Base-by-base conservation (phyloP, 1,140 invertebrate species). In the Tyrophagus putrescentiae region DNA sequence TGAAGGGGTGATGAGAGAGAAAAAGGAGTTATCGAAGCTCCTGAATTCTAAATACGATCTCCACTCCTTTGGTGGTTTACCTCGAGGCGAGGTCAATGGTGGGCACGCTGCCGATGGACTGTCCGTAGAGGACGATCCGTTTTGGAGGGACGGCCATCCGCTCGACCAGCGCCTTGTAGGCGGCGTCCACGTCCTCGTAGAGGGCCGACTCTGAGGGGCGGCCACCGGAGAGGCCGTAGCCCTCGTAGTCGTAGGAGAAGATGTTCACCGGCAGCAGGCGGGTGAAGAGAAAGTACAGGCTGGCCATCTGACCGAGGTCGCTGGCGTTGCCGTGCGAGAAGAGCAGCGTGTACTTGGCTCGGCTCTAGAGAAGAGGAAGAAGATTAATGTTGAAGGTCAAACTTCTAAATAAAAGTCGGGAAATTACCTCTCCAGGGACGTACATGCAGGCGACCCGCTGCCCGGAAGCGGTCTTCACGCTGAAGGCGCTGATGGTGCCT, bases 161-260 rank as follows among this genome's bases (percentile, higher is more conserved):
- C 45, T 65, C 66, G 33, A 71, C 67, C 25, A 78, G 62, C 27
- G 70, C 67, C 57, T 74, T 70, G 70, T 72, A 76, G 39, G 75
- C 78, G 11, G 75, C 75, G 64, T 75, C 71, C 63, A 78, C 73
- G 64, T 79, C 77, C 56, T 74, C 68, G 66, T 79, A 79, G 7
- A 79, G 64, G 68, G 78, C 78, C 66, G 75, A 18, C 68, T 78
- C 77, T 9, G 72, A 73, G 18, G 77, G 71, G 63, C 71, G 71
- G 27, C 78, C 77, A 5, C 28, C 31, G 63, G 63, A 65, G 28
- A 33, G 25, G 18, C 23, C 53, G 29, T 36, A 59, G 60, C 77
- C 77, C 54, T 75, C 76, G 69, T 79, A 79, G 67, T 79, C 77
- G 68, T 76, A 79, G 63, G 73, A 73, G 65, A 79, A 75, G 44